phyloP scores from a whole-genome alignment of 2,888 invertebrate species.

The Habrosyne pyritoides region DNA sequence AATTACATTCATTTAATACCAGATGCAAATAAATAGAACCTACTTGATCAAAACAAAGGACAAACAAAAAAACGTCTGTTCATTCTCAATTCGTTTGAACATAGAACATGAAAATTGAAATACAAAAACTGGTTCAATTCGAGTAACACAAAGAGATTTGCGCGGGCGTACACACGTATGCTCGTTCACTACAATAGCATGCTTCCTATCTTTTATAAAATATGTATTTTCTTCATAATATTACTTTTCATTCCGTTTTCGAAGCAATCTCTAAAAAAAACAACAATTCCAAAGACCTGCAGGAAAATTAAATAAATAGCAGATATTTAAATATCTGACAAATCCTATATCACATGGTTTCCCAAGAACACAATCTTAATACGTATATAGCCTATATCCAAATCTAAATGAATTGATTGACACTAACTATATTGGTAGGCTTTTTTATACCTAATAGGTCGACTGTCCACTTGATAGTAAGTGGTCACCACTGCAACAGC shows the following conservation, averaged over 20 bases:
- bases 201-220: background rate
- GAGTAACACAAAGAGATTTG: background rate
- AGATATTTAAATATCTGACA: no score
- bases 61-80: background rate
- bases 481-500: no score
- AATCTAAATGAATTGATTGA: background rate
- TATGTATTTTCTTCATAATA: background rate
- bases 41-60: background rate
- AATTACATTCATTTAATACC: no score
- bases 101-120: background rate
- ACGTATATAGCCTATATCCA: no score
- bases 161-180: background rate
- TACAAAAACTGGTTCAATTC: conserved; percentile 1
- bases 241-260: background rate
- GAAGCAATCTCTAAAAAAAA: background rate
- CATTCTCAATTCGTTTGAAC: background rate
- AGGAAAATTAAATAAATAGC: no score
- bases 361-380: no score
- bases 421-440: no score
- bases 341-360: no score
- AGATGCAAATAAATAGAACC: no score
- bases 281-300: no score
- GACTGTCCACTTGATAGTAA: no score
- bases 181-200: background rate
- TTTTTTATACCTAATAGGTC: no score